Base-by-base conservation (phyloP, 2,888 invertebrate species). In the Chouioia cunea region DNA sequence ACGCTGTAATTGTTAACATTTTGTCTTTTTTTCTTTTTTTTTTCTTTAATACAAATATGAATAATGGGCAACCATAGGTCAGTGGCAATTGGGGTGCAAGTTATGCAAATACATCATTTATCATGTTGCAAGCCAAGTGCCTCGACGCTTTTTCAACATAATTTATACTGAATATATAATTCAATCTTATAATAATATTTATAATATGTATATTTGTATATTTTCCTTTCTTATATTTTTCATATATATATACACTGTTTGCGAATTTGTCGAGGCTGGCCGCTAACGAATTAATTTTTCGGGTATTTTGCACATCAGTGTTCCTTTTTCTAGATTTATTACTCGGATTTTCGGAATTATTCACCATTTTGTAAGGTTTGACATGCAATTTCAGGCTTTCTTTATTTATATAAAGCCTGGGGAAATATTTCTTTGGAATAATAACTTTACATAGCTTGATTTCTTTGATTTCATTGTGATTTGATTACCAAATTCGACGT, bases 51-150 rank as follows among this genome's bases (percentile, higher is more conserved):
- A 50, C 53, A 23, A 68, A 53, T 69, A 62, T 53, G 71, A 78
- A 82, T 80, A 81, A 81, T 79, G 81, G 78, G 83, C 82, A 84
- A 85, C 85, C 81, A 82, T 79, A 77, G 80, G 80, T 81, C 81
- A 75, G 75, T 74, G 79, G 81, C 82, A 80, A 79, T 82, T 81
- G 81, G 80, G 74, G 78, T 81, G 81, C 83, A 80, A 81, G 70
- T 77, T 75, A 77, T 78, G 77, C 77, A 77, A 78, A 79, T 77
- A 76, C 75, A 74, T 75, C 73, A 73, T 75, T 59, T 27, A 4
- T 78, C 77, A 75, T 77, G 75, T 82, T 80, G 83, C 81, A 83
- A 78, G 77, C 80, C 82, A 82, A 84, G 75, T 81, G 79, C 80
- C 78, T 76, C 75, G 79, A 82, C 80, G 73, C 47, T 73, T 57